phyloP scores from a whole-genome alignment of 1,140 invertebrate genomes.

The Atopsyche davidsoni region DNA sequence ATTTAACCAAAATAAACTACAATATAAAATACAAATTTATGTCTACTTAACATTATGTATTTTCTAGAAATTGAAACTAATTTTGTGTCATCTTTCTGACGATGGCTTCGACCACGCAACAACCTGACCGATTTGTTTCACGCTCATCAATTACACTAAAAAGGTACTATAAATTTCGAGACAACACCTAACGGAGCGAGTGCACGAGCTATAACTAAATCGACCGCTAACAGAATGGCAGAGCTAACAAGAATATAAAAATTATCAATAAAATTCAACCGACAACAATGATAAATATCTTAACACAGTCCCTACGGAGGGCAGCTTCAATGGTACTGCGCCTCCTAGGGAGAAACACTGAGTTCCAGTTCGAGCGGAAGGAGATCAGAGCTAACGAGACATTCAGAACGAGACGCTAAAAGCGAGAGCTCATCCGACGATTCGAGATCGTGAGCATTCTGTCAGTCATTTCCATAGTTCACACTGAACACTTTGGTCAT shows the following conservation, averaged over 20 bases:
- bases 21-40: constrained; percentile 22
- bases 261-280: constrained; percentile 10
- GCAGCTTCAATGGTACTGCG: too few relatives aligned
- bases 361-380: too few relatives aligned
- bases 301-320: too few relatives aligned
- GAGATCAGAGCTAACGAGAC: too few relatives aligned
- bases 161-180: background rate
- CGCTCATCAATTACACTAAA: constrained; percentile 6
- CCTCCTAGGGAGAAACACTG: too few relatives aligned
- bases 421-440: too few relatives aligned
- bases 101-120: constrained; percentile 4
- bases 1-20: constrained; percentile 23
- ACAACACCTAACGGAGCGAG: background rate
- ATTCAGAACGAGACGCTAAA: too few relatives aligned
- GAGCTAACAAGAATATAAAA: constrained; percentile 11
- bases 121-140: constrained; percentile 11
- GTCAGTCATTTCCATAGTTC: too few relatives aligned
- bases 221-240: background rate
- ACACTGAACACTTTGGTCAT: too few relatives aligned
- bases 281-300: constrained; percentile 16
- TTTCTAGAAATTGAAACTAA: constrained; percentile 25
- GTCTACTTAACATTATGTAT: constrained; percentile 21
- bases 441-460: too few relatives aligned
- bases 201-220: constrained; percentile 1
- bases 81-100: constrained; percentile 10